Base-by-base conservation (phyloP, 2,797 vertebrate genomes). In the Pelobates cultripes region DNA sequence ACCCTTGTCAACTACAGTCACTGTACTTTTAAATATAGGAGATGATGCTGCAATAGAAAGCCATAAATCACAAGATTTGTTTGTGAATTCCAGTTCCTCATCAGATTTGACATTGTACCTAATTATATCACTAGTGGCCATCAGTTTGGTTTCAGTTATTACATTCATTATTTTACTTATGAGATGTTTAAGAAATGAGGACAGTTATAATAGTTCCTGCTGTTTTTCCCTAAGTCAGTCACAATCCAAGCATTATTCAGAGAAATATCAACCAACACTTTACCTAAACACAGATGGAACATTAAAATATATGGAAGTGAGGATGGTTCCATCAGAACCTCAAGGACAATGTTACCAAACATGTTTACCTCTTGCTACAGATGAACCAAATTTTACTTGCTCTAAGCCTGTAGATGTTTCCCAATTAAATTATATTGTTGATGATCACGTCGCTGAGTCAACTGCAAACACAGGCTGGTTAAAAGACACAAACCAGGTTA, bases 291-390 rank as follows among this genome's bases (percentile, higher is more conserved):
- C 96, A 0, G 97, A 99, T 4, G 97, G 97, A 86, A 98, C 98
- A 0, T 96, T 99, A 74, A 95, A 97, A 83, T 98, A 99, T 85
- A 96, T 99, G 97, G 98, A 99, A 90, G 97, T 99, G 79, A 97
- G 97, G 3, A 94, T 98, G 81, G 94, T 95, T 42, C 89, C 95
- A 41, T 91, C 96, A 70, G 95, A 96, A 40, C 88, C 95, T 0
- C 94, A 96, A 84, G 95, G 93, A 69, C 96, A 95, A 72, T 95
- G 95, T 86, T 97, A 98, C 86, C 91, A 96, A 88, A 96, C 96
- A 44, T 96, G 95, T 89, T 97, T 96, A 87, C 96, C 97, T 51
- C 96, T 96, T 7, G 86, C 95, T 82, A 97, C 97, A 41, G 96
- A 95, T 77, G 91, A 92, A 81, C 97, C 94, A 85, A 92, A 94